Evolutionary conservation across 23 tunicate species (phyloP), one percentile per base, ranked within the genome.

Genomic region (Oikopleura dioica): DNA sequence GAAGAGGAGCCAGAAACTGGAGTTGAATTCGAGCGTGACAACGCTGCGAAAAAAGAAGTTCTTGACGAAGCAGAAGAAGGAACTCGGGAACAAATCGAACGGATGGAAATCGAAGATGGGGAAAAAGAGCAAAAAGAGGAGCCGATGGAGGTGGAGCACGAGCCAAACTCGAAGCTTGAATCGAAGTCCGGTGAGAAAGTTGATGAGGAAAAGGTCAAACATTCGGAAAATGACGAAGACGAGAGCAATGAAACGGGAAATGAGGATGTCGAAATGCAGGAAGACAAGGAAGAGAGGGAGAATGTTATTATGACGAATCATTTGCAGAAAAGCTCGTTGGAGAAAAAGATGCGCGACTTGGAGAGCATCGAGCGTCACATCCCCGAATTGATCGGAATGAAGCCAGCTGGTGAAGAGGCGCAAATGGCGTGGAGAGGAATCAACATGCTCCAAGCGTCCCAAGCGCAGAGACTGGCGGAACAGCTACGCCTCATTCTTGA

Each of bases 401-500:
- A n/a, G n/a, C n/a, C n/a, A n/a, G n/a, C n/a, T n/a, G 31, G 35
- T 38, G 21, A 38, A 55, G 81, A 78, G 5, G 78, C 89, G 21
- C 89, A 89, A 68, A 24, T n/a, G n/a, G 68, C 89, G 69, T 91
- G 97, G 97, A 85, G 81, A 12, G 77, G 82, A 63, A 79, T 79
- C 38, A 81, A 78, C 36, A 80, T 75, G 38, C 37, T 91, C 29
- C 82, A 86, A 36, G 82, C 79, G 50, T 81, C 84, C 1, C 51
- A 82, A 30, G 77, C 92, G 0, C 84, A 87, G 34, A 81, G 82
- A 38, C 84, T 91, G 33, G 79, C 92, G 63, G 97, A 91, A 68
- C 97, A 91, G 76, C 82, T 91, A n/a, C 77, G 97, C 21, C 63
- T 91, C 44, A 81, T 91, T 33, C 58, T 91, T 44, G 97, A 91